These are phyloP conservation scores for Pristionchus arcanus DNA, from an alignment of 2,888 invertebrate species.

Conservation along the genomic window DNA sequence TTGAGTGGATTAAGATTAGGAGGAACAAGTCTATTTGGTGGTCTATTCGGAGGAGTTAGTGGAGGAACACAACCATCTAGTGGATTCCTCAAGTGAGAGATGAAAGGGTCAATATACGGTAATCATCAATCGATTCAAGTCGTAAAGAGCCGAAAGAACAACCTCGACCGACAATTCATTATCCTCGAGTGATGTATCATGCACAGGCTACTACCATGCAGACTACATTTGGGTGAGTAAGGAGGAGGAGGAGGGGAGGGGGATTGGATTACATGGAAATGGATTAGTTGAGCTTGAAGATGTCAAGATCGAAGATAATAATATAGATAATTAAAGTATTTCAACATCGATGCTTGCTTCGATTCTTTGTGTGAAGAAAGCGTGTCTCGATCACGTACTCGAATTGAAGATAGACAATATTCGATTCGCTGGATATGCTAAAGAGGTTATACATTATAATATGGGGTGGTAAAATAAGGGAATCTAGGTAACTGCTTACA, in stretches of 20 bases:
- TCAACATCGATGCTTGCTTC: constrained; percentile 69
- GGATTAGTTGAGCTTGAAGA: background rate
- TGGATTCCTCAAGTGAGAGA: constrained; percentile 22
- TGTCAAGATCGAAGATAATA: too few species aligned
- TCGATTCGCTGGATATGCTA: constrained; percentile 73
- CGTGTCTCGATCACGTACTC: constrained; percentile 65
- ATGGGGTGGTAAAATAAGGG: background rate
- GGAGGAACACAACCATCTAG: background rate
- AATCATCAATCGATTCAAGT: background rate
- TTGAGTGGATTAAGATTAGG: background rate
- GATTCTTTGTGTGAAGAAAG: constrained; percentile 67
- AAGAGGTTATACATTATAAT: constrained; percentile 15
- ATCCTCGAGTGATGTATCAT: background rate
- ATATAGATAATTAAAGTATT: constrained; percentile 60
- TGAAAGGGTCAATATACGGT: background rate
- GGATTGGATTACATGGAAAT: background rate
- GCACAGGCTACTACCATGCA: background rate
- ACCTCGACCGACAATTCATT: constrained; percentile 9
- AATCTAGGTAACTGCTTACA: constrained; percentile 6
- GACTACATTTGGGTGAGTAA: constrained; percentile 3
- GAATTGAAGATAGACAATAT: constrained; percentile 72
- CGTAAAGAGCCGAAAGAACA: background rate
- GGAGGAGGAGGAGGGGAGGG: background rate
- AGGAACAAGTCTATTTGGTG: background rate
- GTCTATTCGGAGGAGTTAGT: background rate